Evolutionary conservation across 1,140 invertebrate genomes (phyloP), one percentile per base, ranked within the genome.

Genomic region (Zaprionus vittiger): DNA sequence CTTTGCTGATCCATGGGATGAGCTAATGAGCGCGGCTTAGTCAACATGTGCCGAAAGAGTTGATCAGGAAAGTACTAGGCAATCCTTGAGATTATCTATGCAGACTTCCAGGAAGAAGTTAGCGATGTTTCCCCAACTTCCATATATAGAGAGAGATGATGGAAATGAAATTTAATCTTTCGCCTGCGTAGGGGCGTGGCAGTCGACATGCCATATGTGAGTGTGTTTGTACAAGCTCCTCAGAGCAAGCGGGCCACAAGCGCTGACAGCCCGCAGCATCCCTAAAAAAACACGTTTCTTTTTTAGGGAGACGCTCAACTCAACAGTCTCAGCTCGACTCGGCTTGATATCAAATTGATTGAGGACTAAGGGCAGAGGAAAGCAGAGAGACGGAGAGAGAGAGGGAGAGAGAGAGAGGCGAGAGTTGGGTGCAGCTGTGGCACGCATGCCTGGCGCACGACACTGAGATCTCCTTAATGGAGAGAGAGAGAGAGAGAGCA

Each of bases 311-410:
- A 61, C 59, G 56, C 26, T 3, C 12, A 47, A 71, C 47, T 78
- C 79, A 69, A 77, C 71, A 73, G 69, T 28, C 26, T 28, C 28
- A 31, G 69, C 75, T 56, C 37, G 26, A 26, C n/a, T n/a, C 24
- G 17, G 17, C 41, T 90, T 90, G 77, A 89, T 84, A 89, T 89
- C 67, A 81, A 84, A 74, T 89, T 89, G 76, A 89, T 76, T 66
- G 75, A n/a, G 41, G 20, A 20, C 31, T 34, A 24, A 22, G 56
- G 31, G 7, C 28, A 0, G 28, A 31, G 28, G 28, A 2, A 31
- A 67, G 59, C 26, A 56, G 55, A 56, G 72, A 56, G 52, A 37
- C 28, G 47, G 59, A 60, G 52, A 28, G 49, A 37, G 12, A 34
- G n/a, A 24, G 59, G 55, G 52, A 28, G 49, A 37, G 12, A 34